Percentiles rank a stretch among this genome's conserved stretches.
These are phyloP conservation scores for Hirtodrosophila confusa DNA, from an alignment of 2,888 invertebrate species.

Conservation along the genomic window DNA sequence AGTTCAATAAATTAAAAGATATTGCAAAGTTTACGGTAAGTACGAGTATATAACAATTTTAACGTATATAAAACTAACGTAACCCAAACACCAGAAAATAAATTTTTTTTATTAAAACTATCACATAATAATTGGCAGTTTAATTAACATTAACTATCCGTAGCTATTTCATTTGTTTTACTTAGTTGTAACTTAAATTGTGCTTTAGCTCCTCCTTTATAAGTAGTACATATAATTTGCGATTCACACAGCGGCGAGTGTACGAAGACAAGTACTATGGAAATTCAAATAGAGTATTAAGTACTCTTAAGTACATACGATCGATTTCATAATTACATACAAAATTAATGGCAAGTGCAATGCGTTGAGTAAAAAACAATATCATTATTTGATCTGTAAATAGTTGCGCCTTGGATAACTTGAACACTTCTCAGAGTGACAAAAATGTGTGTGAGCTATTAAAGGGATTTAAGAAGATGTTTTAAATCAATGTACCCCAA, in stretches of 20 bases:
- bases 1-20: conserved; percentile 77
- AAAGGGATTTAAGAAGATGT: neutral
- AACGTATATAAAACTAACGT: conserved; percentile 35
- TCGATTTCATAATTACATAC: too few relatives aligned
- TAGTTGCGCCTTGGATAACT: conserved; percentile 27
- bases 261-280: conserved; percentile 8
- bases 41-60: conserved; percentile 52
- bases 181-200: conserved; percentile 31
- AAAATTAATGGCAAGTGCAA: conserved; percentile 72
- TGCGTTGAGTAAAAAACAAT: conserved; percentile 36
- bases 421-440: conserved; percentile 44
- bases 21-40: conserved; percentile 68
- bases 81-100: conserved; percentile 73
- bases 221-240: conserved; percentile 42
- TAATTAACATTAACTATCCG: conserved; percentile 57
- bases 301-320: conserved; percentile 7
- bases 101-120: conserved; percentile 70
- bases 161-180: conserved; percentile 47
- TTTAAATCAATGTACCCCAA: neutral
- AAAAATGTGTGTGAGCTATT: conserved; percentile 20
- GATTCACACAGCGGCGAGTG: conserved; percentile 38
- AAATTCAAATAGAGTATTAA: conserved; percentile 4
- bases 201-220: conserved; percentile 16
- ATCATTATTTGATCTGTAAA: conserved; percentile 34
- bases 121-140: conserved; percentile 82